Conservation (phyloP, 2,113 vertebrate species). For the Corythoichthys intestinalis region DNA sequence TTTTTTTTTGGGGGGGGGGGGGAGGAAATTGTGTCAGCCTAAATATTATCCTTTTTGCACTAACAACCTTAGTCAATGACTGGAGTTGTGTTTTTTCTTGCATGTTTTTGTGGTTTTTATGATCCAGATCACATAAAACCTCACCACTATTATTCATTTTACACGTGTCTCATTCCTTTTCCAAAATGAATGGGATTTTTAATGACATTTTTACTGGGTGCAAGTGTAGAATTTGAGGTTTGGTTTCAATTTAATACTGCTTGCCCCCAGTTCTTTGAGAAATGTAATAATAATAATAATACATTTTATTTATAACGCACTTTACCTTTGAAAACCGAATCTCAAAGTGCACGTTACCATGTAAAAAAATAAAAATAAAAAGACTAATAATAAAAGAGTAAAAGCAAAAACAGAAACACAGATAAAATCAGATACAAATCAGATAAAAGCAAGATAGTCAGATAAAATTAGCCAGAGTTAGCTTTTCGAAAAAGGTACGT, state of each 20-base stretch:
- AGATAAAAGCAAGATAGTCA: too few relatives aligned
- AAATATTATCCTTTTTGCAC: background rate
- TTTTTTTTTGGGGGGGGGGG: slow-evolving; percentile 2
- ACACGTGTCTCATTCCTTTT: background rate
- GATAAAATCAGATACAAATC: too few relatives aligned
- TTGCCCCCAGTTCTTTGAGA: too few relatives aligned
- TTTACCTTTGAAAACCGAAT: too few relatives aligned
- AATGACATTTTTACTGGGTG: background rate
- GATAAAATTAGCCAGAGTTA: too few relatives aligned
- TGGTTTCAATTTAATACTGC: background rate
- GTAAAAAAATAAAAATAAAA: too few relatives aligned
- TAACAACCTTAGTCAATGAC: background rate
- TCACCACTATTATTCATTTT: background rate
- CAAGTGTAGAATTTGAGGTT: background rate
- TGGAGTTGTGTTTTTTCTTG: background rate
- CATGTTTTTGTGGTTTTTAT: background rate
- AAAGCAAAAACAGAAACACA: too few relatives aligned
- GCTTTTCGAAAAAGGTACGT: too few relatives aligned
- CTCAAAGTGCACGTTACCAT: too few relatives aligned
- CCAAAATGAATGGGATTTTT: background rate
- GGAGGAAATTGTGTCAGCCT: background rate
- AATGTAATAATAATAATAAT: too few relatives aligned
- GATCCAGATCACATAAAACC: background rate
- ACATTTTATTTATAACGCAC: too few relatives aligned
- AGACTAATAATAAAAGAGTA: too few relatives aligned